phyloP scores from a whole-genome alignment of 2,888 invertebrate genomes.

The Tenthredo scrophulariae region DNA sequence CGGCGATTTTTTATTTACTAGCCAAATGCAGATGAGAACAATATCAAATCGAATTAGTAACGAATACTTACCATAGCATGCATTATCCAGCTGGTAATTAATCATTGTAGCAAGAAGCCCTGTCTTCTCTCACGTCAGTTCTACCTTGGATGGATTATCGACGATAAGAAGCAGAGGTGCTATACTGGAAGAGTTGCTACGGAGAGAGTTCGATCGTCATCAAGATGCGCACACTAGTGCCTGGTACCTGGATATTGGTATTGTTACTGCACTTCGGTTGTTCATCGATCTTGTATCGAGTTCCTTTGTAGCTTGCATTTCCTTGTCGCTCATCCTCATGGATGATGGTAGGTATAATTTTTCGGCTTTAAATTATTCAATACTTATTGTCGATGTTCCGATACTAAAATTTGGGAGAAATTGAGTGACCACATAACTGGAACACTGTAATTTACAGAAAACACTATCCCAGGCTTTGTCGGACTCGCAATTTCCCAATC shows the following conservation, averaged over 20 bases:
- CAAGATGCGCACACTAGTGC: conserved; percentile 86
- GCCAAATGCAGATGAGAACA: too few species aligned
- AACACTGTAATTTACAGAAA: conserved; percentile 73
- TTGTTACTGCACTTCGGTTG: conserved; percentile 86
- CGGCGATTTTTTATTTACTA: neutral
- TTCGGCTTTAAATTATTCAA: neutral
- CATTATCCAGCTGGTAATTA: neutral
- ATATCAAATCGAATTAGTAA: neutral
- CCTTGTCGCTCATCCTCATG: conserved; percentile 82
- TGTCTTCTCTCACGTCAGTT: conserved; percentile 93
- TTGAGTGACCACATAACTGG: too few species aligned
- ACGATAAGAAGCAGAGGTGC: conserved; percentile 91
- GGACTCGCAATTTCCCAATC: conserved; percentile 87
- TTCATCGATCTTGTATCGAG: conserved; percentile 87
- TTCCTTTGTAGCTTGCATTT: conserved; percentile 83
- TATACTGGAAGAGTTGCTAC: conserved; percentile 83
- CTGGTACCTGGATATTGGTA: conserved; percentile 84
- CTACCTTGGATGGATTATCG: conserved; percentile 90
- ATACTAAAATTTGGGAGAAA: too few species aligned
- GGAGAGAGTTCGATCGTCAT: conserved; percentile 86
- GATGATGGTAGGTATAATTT: conserved; percentile 79
- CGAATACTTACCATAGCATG: neutral
- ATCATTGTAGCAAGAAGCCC: conserved; percentile 85
- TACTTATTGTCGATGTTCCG: too few species aligned
- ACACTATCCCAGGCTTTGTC: conserved; percentile 83